Conservation (phyloP, 2,797 vertebrate species). For the Microctenopoma stevenorrisi region DNA sequence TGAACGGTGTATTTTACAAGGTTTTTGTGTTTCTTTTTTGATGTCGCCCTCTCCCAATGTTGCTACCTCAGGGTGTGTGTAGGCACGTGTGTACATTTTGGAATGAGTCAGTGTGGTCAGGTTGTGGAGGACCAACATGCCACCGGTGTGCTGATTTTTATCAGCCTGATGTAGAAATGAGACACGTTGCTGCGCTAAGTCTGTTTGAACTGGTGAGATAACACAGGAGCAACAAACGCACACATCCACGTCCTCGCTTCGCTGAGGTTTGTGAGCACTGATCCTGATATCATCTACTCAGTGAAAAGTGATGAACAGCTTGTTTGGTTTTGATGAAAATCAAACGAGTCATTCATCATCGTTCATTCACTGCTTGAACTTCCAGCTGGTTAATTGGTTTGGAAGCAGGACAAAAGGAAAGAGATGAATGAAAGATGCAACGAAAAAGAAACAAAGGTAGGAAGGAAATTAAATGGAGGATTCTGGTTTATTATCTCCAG, state of each 20-base stretch:
- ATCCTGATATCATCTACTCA: slow-evolving; percentile 32
- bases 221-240: slow-evolving; percentile 29
- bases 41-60: slow-evolving; percentile 41
- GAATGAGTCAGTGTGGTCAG: slow-evolving; percentile 33
- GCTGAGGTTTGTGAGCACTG: slow-evolving; percentile 6
- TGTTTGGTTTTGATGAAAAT: slow-evolving; percentile 68
- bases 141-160: slow-evolving; percentile 50
- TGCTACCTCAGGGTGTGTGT: slow-evolving; percentile 22
- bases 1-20: slow-evolving; percentile 50
- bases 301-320: slow-evolving; percentile 25
- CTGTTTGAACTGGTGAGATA: slow-evolving; percentile 64
- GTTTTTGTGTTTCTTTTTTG: slow-evolving; percentile 54
- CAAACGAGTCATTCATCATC: slow-evolving; percentile 56
- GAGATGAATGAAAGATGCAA: slow-evolving; percentile 9
- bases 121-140: slow-evolving; percentile 20
- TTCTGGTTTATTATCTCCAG: slow-evolving; percentile 49
- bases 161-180: slow-evolving; percentile 58
- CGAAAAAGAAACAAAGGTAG: slow-evolving; percentile 30
- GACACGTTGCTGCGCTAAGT: slow-evolving; percentile 29
- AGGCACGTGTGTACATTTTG: slow-evolving; percentile 15
- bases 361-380: slow-evolving; percentile 37
- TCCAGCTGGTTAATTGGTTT: slow-evolving; percentile 69
- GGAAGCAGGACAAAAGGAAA: slow-evolving; percentile 26
- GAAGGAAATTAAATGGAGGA: slow-evolving; percentile 54
- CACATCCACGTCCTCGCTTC: neutral